These are phyloP conservation scores for Xestia sexstrigata DNA, from an alignment of 2,888 invertebrate genomes.

Conservation along the genomic window DNA sequence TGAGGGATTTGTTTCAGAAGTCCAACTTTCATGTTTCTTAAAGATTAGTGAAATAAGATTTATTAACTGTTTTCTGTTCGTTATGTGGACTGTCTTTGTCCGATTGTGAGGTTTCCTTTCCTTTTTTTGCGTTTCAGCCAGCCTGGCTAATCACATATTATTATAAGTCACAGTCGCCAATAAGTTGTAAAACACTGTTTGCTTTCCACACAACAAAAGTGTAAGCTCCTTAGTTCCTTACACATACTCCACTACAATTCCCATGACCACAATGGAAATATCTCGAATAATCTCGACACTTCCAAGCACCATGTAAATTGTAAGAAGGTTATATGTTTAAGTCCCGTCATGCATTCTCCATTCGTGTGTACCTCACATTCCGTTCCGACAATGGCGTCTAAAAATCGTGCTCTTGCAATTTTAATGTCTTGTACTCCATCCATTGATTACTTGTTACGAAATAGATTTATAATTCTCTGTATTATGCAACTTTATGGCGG, in stretches of 20 bases:
- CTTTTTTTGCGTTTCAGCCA: neutral
- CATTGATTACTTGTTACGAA: conserved; percentile 50
- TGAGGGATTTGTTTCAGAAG: conserved; percentile 11
- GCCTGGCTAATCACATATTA: too few species aligned
- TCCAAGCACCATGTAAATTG: conserved; percentile 45
- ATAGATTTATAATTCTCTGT: conserved; percentile 24
- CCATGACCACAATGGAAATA: conserved; percentile 38
- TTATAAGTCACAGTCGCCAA: neutral
- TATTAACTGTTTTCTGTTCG: conserved; percentile 27
- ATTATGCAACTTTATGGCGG: conserved; percentile 35
- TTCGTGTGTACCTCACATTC: conserved; percentile 57
- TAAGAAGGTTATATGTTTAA: conserved; percentile 52
- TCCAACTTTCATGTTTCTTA: conserved; percentile 20
- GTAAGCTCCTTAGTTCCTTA: conserved; percentile 16
- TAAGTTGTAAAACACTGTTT: neutral
- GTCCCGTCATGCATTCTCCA: conserved; percentile 51
- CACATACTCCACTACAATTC: conserved; percentile 18
- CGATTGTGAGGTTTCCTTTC: conserved; percentile 2
- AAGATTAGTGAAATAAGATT: conserved; percentile 33
- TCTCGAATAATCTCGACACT: conserved; percentile 44
- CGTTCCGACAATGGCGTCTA: conserved; percentile 42
- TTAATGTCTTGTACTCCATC: conserved; percentile 51
- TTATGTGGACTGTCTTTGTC: conserved; percentile 26
- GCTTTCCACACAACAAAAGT: conserved; percentile 6
- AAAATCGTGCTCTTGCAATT: conserved; percentile 52